Conservation (phyloP, 2,888 invertebrate species). For the Drosophila heteroneura region DNA sequence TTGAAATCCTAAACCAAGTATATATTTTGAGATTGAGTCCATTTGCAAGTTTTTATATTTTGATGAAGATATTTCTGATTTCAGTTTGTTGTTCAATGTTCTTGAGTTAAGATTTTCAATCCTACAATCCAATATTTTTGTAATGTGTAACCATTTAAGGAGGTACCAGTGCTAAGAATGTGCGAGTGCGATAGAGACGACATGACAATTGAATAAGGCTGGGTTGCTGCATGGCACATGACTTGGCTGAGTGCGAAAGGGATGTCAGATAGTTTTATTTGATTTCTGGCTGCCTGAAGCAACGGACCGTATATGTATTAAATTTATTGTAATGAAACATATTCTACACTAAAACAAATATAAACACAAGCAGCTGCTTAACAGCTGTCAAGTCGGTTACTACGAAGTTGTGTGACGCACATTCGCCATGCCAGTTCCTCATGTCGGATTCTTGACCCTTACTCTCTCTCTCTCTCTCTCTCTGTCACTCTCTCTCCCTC, state of each 20-base stretch:
- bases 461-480: background rate
- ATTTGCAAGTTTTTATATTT: background rate
- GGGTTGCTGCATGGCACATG: background rate
- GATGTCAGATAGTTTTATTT: background rate
- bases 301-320: background rate
- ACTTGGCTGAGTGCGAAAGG: background rate
- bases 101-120: background rate
- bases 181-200: background rate
- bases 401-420: background rate
- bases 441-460: background rate
- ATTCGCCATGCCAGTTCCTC: background rate
- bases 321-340: background rate
- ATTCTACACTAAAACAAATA: background rate
- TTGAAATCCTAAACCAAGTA: background rate
- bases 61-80: background rate
- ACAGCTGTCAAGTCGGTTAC: background rate
- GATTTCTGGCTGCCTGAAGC: background rate
- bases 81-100: background rate
- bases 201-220: background rate
- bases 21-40: background rate
- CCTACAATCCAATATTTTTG: too few species aligned
- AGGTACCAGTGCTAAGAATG: background rate
- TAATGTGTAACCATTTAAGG: background rate
- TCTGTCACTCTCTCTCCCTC: background rate
- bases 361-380: background rate